Evolutionary conservation across 2,113 vertebrate species (phyloP).

Genomic region (Heterochromis multidens): DNA sequence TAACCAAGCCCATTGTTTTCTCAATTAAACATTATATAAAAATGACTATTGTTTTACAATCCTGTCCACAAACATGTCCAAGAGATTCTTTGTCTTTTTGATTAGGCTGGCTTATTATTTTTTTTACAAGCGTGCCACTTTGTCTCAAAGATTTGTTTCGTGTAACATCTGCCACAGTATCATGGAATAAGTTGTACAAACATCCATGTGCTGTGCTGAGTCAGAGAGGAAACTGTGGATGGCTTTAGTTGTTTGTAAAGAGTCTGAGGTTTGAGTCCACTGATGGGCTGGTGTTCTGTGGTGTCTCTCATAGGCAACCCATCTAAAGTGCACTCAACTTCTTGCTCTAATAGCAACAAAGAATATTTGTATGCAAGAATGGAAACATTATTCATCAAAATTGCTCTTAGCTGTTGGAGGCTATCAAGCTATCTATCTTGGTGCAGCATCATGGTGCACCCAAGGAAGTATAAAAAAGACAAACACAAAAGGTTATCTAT

Average conservation of each 20-base stretch:
- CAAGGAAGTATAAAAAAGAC: not conserved
- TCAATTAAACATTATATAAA: not conserved
- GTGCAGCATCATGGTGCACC: not conserved
- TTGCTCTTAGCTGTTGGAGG: not conserved
- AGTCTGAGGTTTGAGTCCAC: too few species aligned
- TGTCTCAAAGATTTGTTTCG: too few species aligned
- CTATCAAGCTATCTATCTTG: not conserved
- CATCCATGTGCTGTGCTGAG: too few species aligned
- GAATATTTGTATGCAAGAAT: not conserved
- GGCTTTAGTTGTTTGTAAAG: too few species aligned
- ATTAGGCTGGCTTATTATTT: too few species aligned
- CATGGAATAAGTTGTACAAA: too few species aligned
- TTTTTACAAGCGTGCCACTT: too few species aligned
- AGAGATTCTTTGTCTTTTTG: too few species aligned
- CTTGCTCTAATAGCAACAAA: not conserved
- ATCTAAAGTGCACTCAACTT: not conserved
- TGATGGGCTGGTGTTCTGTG: not conserved
- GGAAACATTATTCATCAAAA: not conserved
- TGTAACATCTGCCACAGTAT: too few species aligned
- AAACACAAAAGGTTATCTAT: not conserved
- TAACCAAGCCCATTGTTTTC: not conserved
- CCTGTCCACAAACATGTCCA: too few species aligned
- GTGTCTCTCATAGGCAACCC: not conserved
- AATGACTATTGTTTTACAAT: too few species aligned
- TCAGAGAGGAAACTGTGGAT: too few species aligned